phyloP scores from a whole-genome alignment of 2,113 vertebrate species.

The Chelonoidis abingdonii region DNA sequence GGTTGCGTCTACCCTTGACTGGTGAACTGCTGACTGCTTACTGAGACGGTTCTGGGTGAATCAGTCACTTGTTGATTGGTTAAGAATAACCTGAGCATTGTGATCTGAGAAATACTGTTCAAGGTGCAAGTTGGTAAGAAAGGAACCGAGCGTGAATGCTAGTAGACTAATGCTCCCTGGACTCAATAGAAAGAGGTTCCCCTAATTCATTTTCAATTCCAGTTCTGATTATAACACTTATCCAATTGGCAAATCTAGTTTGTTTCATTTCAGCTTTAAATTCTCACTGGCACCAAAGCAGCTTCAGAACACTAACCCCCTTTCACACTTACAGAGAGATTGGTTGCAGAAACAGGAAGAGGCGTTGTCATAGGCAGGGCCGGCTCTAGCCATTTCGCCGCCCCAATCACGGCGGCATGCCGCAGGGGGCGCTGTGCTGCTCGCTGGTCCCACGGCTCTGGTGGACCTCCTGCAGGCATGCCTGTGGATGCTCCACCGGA shows the following conservation, averaged over 20 bases:
- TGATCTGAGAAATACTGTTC: background rate
- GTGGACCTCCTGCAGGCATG: too few species aligned
- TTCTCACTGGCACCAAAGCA: background rate
- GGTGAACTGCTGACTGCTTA: background rate
- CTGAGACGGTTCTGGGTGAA: background rate
- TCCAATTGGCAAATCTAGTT: background rate
- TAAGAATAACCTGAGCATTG: background rate
- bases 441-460: too few species aligned
- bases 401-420: too few species aligned
- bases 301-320: too few species aligned
- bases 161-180: background rate
- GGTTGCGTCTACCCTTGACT: too few species aligned
- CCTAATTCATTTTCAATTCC: background rate
- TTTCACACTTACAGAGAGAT: too few species aligned
- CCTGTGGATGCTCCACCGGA: too few species aligned
- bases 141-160: background rate
- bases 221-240: background rate
- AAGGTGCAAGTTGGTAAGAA: background rate
- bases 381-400: too few species aligned
- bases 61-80: background rate
- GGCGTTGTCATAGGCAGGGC: too few species aligned
- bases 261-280: background rate
- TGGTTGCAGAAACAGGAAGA: background rate
- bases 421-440: too few species aligned
- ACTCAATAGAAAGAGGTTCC: background rate